A percentile compares a stretch with the other conserved stretches of the same genome.
These are phyloP conservation scores for Nudaria mundana DNA, from an alignment of 2,888 invertebrate species.

Conservation along the genomic window DNA sequence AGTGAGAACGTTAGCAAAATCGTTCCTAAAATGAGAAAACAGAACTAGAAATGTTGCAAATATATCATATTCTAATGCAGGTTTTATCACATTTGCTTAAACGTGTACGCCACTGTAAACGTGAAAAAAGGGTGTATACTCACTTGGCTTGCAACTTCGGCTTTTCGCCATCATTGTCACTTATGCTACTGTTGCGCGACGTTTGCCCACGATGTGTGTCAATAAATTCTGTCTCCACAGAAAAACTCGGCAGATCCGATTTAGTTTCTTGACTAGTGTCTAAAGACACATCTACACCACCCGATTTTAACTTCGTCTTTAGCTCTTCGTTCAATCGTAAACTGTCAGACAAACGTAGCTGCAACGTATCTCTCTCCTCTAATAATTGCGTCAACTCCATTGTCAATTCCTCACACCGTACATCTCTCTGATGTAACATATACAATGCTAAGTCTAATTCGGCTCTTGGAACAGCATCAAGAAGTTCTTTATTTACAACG, in stretches of 20 bases:
- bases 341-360: slow-evolving; percentile 90
- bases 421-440: slow-evolving; percentile 92
- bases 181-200: slow-evolving; percentile 67
- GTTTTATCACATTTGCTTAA: too few relatives aligned
- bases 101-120: too few relatives aligned
- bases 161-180: slow-evolving; percentile 66
- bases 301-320: slow-evolving; percentile 48
- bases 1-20: too few relatives aligned
- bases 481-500: slow-evolving; percentile 48
- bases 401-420: slow-evolving; percentile 92
- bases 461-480: slow-evolving; percentile 76
- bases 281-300: slow-evolving; percentile 49
- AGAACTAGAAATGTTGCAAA: too few relatives aligned
- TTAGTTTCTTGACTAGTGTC: slow-evolving; percentile 50
- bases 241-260: slow-evolving; percentile 52
- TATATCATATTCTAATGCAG: too few relatives aligned
- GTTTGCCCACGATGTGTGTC: slow-evolving; percentile 61
- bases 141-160: slow-evolving; percentile 73
- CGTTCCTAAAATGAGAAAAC: too few relatives aligned
- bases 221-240: slow-evolving; percentile 57
- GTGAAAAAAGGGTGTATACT: slow-evolving; percentile 33
- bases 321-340: slow-evolving; percentile 86
- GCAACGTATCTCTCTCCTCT: slow-evolving; percentile 92
- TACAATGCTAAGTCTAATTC: slow-evolving; percentile 91
- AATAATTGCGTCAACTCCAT: slow-evolving; percentile 90